Conservation (phyloP, 1,140 invertebrate species). For the Caenorhabditis latens region DNA sequence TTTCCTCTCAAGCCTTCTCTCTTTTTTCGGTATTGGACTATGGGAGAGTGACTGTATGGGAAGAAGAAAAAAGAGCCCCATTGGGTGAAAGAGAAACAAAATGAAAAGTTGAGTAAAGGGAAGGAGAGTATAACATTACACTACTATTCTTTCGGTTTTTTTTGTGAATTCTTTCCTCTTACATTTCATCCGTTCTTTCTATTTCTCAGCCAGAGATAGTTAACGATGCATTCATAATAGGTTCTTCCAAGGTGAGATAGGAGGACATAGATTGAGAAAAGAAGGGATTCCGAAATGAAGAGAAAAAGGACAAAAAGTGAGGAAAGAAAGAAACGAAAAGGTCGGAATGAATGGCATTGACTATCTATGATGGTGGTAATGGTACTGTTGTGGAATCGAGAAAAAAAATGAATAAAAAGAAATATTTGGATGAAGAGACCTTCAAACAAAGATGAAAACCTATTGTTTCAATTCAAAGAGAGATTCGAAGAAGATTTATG, state of each 20-base stretch:
- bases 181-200: constrained; percentile 47
- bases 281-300: background rate
- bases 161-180: constrained; percentile 12
- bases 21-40: constrained; percentile 40
- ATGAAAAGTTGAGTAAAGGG: background rate
- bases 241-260: constrained; percentile 54
- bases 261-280: constrained; percentile 18
- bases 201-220: constrained; percentile 48
- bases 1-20: constrained; percentile 12
- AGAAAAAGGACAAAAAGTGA: background rate
- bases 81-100: background rate
- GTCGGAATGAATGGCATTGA: constrained; percentile 31
- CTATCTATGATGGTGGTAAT: background rate
- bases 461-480: background rate
- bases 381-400: background rate
- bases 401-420: constrained; percentile 18
- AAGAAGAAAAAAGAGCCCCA: constrained; percentile 35
- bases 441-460: background rate
- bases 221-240: constrained; percentile 56
- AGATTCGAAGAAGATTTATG: background rate
- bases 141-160: background rate
- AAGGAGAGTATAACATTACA: constrained; percentile 37
- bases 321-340: background rate
- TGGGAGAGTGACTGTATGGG: constrained; percentile 47
- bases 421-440: constrained; percentile 40